phyloP scores from a whole-genome alignment of 2,888 invertebrate genomes.

The Melieria omissa region DNA sequence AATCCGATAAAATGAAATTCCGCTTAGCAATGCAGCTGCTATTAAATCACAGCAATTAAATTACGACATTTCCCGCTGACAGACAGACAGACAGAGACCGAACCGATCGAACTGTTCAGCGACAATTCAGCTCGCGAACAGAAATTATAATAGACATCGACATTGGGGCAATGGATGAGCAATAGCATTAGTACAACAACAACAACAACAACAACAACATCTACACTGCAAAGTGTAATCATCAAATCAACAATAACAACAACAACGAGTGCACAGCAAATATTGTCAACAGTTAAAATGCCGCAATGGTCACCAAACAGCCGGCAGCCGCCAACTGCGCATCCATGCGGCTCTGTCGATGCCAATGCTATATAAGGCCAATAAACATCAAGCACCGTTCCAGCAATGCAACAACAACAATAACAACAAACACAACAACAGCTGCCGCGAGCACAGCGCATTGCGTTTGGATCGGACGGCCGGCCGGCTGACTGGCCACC shows the following conservation, averaged over 20 bases:
- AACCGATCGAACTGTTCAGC: background rate
- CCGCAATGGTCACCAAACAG: background rate
- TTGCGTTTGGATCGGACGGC: too few relatives aligned
- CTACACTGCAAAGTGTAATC: too few relatives aligned
- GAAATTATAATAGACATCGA: too few relatives aligned
- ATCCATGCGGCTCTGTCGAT: background rate
- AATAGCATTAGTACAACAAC: too few relatives aligned
- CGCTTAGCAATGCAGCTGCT: constrained; percentile 22
- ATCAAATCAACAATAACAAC: too few relatives aligned
- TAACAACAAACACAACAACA: background rate
- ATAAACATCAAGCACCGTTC: constrained; percentile 17
- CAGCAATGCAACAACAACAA: background rate
- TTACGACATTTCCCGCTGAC: constrained; percentile 23
- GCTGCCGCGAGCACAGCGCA: too few relatives aligned
- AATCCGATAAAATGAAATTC: too few relatives aligned
- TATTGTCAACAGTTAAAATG: constrained; percentile 13
- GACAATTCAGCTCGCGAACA: too few relatives aligned
- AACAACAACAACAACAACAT: too few relatives aligned
- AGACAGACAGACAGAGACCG: background rate
- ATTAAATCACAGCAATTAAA: constrained; percentile 43
- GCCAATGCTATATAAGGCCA: constrained; percentile 20
- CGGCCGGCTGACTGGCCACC: too few relatives aligned
- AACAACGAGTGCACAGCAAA: background rate
- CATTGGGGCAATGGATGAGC: too few relatives aligned
- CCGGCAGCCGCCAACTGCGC: too few relatives aligned